Evolutionary conservation across 2,888 invertebrate genomes (phyloP), one percentile per base, ranked within the genome.

Genomic region (Nineta flava): DNA sequence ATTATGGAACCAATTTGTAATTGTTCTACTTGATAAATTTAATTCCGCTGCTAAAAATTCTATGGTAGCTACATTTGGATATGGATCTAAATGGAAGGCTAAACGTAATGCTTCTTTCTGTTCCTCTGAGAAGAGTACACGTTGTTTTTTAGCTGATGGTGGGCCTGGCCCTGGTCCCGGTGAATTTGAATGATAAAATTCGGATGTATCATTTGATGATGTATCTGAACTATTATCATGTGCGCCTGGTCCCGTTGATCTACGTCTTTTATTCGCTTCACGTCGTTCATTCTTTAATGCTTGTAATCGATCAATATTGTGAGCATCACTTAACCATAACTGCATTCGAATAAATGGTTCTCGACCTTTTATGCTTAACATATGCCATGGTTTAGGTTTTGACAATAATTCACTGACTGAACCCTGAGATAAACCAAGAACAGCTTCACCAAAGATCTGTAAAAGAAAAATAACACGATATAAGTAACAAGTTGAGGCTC

Each of bases 1-100:
- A 67, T 99, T 99, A 75, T 99, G 97, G 76, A 99, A 99, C 99
- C 99, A 99, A 69, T 99, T 99, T 53, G 95, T 95, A 60, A 99
- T 96, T 49, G 97, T 97, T 57, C 97, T 77, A 47, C 94, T 86
- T 6, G 93, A 90, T 40, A 99, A 74, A 9, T 84, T 87, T 50
- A 99, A 72, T 66, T 95, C 94, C 31, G 81, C 79, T 31, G 96
- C 94, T 51, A 99, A 75, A 62, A 93, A 93, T 65, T 97, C 96
- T 56, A 97, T 94, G 51, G 94, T 93, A 19, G 88, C 87, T 61
- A 94, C 87, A 65, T 92, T 94, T 0, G 99, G 99, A 67, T 99
- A 97, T 0, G 96, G 95, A 64, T 99, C 97, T 47, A 95, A 73
- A 0, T 90, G 87, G 65, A 97, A 99, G 1, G 97, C 96, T 53